Evolutionary conservation across 1,140 invertebrate species (phyloP).

Genomic region (Oncopeltus fasciatus): DNA sequence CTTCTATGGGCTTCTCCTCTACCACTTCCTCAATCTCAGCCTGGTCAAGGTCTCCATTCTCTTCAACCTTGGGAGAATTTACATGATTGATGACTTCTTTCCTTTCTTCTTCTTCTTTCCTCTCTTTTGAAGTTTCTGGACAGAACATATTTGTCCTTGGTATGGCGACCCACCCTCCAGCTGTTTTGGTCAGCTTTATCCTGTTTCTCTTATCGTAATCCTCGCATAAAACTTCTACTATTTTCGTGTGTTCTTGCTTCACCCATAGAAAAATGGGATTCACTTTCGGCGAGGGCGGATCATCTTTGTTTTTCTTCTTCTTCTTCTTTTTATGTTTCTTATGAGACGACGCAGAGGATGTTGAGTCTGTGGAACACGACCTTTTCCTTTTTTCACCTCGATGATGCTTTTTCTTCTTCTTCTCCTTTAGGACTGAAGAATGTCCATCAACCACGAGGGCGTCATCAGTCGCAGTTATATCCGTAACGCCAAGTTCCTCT

Average conservation of each 20-base stretch:
- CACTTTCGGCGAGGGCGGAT: conserved; percentile 36
- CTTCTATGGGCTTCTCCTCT: conserved; percentile 19
- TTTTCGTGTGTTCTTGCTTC: conserved; percentile 55
- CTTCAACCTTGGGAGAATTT: conserved; percentile 14
- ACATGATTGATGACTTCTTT: conserved; percentile 22
- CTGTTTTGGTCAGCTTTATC: conserved; percentile 60
- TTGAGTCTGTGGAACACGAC: conserved; percentile 21
- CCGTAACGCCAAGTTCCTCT: background rate
- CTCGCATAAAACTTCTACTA: conserved; percentile 67
- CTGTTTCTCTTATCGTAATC: conserved; percentile 71
- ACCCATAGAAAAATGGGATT: conserved; percentile 71
- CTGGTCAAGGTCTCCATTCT: conserved; percentile 21
- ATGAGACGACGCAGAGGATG: conserved; percentile 17
- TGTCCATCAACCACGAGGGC: background rate
- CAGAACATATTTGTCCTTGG: conserved; percentile 31
- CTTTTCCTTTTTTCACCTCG: conserved; percentile 18
- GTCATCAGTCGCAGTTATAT: too few relatives aligned
- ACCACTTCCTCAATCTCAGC: conserved; percentile 18
- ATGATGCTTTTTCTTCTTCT: conserved; percentile 13
- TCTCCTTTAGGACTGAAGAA: background rate
- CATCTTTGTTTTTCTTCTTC: conserved; percentile 17
- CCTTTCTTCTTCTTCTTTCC: conserved; percentile 23
- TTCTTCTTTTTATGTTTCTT: conserved; percentile 21
- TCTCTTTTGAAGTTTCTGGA: conserved; percentile 23
- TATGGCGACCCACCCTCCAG: conserved; percentile 64